These are phyloP conservation scores for Drosophila pseudotakahashii DNA, from an alignment of 2,888 invertebrate species.

Conservation along the genomic window DNA sequence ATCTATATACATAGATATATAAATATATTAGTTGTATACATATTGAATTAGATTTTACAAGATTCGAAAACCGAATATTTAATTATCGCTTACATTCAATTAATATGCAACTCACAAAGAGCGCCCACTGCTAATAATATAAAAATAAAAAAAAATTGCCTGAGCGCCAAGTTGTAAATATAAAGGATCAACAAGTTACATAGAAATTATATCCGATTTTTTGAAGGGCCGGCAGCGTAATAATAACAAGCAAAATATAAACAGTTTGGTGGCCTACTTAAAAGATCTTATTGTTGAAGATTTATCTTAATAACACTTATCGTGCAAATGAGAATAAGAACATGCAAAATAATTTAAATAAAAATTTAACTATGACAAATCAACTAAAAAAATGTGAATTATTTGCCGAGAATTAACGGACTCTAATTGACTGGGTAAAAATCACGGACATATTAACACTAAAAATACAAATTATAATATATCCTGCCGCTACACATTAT, in stretches of 20 bases:
- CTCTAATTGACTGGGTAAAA: slow-evolving; percentile 9
- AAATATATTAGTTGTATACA: slow-evolving; percentile 71
- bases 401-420: background rate
- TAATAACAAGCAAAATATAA: slow-evolving; percentile 50
- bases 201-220: slow-evolving; percentile 57
- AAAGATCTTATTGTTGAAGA: slow-evolving; percentile 69
- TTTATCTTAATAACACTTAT: slow-evolving; percentile 67
- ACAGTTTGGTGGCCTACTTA: slow-evolving; percentile 58
- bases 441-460: slow-evolving; percentile 43
- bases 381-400: slow-evolving; percentile 22
- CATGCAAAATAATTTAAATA: slow-evolving; percentile 60
- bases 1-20: slow-evolving; percentile 57
- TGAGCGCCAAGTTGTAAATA: slow-evolving; percentile 44
- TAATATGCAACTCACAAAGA: slow-evolving; percentile 66
- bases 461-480: slow-evolving; percentile 9
- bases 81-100: slow-evolving; percentile 75
- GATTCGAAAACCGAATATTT: slow-evolving; percentile 58
- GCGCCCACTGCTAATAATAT: slow-evolving; percentile 47
- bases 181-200: slow-evolving; percentile 58
- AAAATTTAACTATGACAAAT: slow-evolving; percentile 61
- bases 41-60: slow-evolving; percentile 75
- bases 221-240: slow-evolving; percentile 54
- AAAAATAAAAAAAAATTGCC: slow-evolving; percentile 36
- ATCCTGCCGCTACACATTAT: slow-evolving; percentile 29
- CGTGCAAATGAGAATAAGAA: slow-evolving; percentile 62